Percentiles rank a stretch among this genome's conserved stretches.
Evolutionary conservation across 2,888 invertebrate species (phyloP).

Genomic region (Hyposoter didymator): DNA sequence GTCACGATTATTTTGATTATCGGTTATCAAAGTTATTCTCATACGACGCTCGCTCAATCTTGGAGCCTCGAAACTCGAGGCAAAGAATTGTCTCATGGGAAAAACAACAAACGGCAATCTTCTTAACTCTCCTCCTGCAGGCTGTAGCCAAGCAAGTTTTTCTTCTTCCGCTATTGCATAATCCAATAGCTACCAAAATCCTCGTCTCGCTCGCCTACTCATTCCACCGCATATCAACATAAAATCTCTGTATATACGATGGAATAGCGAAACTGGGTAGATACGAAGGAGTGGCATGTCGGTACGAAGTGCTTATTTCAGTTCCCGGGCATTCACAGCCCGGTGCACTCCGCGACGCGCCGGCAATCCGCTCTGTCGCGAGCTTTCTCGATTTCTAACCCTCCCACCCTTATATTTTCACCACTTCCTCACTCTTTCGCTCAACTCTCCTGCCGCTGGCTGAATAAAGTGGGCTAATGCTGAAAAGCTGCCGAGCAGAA

Average conservation of each 20-base stretch:
- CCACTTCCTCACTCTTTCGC: conserved; percentile 41
- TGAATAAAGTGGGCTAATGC: conserved; percentile 70
- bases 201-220: conserved; percentile 18
- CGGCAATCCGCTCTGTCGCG: conserved; percentile 69
- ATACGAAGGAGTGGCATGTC: conserved; percentile 42
- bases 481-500: conserved; percentile 69
- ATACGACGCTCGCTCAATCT: not conserved
- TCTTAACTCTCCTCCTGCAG: not conserved
- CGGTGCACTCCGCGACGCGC: conserved; percentile 68
- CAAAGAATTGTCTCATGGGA: not conserved
- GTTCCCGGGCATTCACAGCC: conserved; percentile 66
- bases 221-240: conserved; percentile 20
- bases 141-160: conserved; percentile 4
- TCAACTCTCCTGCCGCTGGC: conserved; percentile 38
- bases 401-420: not conserved
- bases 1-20: no score
- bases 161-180: conserved; percentile 2
- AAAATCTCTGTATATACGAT: not conserved
- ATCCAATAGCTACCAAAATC: conserved; percentile 33
- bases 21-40: not conserved
- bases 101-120: conserved; percentile 2
- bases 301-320: conserved; percentile 70
- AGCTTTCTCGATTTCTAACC: conserved; percentile 47
- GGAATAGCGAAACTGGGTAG: not conserved
- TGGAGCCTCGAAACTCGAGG: not conserved